Percentiles rank a stretch among this genome's conserved stretches.
phyloP scores from a whole-genome alignment of 2,888 invertebrate species.

The Cryptocheilus praepositus region DNA sequence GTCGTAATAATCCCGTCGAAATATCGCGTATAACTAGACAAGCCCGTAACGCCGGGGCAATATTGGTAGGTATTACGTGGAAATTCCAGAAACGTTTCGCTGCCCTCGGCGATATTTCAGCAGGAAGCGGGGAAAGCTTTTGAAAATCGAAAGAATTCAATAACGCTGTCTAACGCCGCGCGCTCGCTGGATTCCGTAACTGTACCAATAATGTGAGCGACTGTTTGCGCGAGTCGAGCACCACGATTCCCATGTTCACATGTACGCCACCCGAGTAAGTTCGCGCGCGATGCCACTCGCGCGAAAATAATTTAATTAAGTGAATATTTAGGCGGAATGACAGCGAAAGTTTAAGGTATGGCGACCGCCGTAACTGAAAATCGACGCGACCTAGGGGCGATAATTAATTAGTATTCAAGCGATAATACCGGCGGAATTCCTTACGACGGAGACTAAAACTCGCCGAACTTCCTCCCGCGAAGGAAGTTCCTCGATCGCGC shows the following conservation, averaged over 20 bases:
- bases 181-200: not conserved
- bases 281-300: not conserved
- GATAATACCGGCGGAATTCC: slow-evolving; percentile 38
- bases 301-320: slow-evolving; percentile 2
- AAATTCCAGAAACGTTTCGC: not conserved
- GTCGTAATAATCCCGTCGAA: slow-evolving; percentile 49
- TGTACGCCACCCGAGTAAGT: too few relatives aligned
- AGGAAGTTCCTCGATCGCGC: slow-evolving; percentile 14
- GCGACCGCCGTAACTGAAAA: slow-evolving; percentile 8
- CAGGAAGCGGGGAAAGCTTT: not conserved
- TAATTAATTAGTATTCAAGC: slow-evolving; percentile 48
- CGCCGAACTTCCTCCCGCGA: slow-evolving; percentile 15
- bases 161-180: not conserved
- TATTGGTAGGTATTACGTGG: slow-evolving; percentile 26
- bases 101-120: not conserved
- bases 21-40: slow-evolving; percentile 54
- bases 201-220: not conserved
- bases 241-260: too few relatives aligned
- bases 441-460: slow-evolving; percentile 24
- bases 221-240: not conserved
- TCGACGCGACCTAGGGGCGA: not conserved
- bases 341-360: not conserved
- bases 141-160: slow-evolving; percentile 9
- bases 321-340: slow-evolving; percentile 4
- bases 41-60: slow-evolving; percentile 19